These are phyloP conservation scores for Cheilosia grossa DNA, from an alignment of 2,888 invertebrate species.

Conservation along the genomic window DNA sequence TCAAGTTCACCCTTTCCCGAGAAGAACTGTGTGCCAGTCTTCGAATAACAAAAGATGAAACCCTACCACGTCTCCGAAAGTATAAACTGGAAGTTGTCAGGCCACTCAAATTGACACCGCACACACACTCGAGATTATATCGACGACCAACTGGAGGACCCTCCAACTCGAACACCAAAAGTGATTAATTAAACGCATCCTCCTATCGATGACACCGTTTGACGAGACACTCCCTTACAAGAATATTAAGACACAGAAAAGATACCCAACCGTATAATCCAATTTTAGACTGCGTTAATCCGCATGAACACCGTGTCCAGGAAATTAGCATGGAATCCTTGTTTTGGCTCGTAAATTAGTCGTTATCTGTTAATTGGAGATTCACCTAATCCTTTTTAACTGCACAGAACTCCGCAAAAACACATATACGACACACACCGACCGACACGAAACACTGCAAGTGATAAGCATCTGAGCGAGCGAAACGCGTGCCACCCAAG, in stretches of 20 bases:
- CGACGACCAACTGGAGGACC: constrained; percentile 47
- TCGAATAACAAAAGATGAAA: constrained; percentile 35
- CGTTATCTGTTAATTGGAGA: constrained; percentile 61
- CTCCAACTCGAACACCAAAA: constrained; percentile 19
- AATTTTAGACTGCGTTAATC: constrained; percentile 55
- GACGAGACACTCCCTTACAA: constrained; percentile 39
- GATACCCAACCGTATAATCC: constrained; percentile 52
- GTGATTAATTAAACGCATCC: constrained; percentile 67
- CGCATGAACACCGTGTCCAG: constrained; percentile 16
- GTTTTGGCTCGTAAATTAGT: constrained; percentile 60
- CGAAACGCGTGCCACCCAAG: constrained; percentile 66
- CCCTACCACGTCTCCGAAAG: constrained; percentile 2
- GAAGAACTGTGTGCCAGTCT: not conserved
- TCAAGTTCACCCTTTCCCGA: constrained; percentile 12
- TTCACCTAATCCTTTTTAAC: constrained; percentile 61
- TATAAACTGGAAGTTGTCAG: constrained; percentile 51
- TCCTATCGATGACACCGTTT: constrained; percentile 33
- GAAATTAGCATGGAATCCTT: constrained; percentile 57
- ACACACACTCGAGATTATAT: constrained; percentile 22
- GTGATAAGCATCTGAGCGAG: constrained; percentile 57
- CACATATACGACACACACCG: not conserved
- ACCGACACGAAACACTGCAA: constrained; percentile 12
- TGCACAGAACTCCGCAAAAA: constrained; percentile 36
- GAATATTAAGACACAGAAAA: not conserved
- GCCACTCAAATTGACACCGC: constrained; percentile 41